These are phyloP conservation scores for Corythaixoides concolor DNA, from an alignment of 2,113 vertebrate species.

Conservation along the genomic window DNA sequence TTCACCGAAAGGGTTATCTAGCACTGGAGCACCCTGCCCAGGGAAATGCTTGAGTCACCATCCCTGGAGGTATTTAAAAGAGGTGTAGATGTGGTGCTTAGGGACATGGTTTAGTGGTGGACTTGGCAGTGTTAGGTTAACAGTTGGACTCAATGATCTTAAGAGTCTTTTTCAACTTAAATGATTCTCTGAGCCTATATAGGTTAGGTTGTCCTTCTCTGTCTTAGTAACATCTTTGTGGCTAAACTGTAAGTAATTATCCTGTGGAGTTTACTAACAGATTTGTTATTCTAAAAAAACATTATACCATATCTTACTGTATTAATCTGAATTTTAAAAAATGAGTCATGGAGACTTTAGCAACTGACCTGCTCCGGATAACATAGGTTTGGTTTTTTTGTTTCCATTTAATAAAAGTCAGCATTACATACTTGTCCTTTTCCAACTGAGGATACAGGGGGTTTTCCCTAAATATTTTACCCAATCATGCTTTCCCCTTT, in stretches of 20 bases:
- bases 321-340: background rate
- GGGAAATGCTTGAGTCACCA: background rate
- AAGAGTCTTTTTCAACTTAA: background rate
- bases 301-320: background rate
- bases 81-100: fast-evolving
- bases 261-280: background rate
- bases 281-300: background rate
- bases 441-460: background rate
- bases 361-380: background rate
- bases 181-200: background rate
- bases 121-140: background rate
- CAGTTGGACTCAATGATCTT: background rate
- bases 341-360: background rate
- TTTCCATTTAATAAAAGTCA: background rate
- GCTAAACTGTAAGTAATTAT: background rate
- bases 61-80: background rate
- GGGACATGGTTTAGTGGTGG: background rate
- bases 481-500: background rate
- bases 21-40: background rate
- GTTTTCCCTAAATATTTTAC: background rate
- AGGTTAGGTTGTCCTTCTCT: background rate
- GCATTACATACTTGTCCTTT: background rate
- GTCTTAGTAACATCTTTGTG: background rate
- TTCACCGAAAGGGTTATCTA: background rate
- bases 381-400: fast-evolving